Evolutionary conservation across 2,113 vertebrate genomes (phyloP).

Genomic region (Microcebus lehilahytsara): DNA sequence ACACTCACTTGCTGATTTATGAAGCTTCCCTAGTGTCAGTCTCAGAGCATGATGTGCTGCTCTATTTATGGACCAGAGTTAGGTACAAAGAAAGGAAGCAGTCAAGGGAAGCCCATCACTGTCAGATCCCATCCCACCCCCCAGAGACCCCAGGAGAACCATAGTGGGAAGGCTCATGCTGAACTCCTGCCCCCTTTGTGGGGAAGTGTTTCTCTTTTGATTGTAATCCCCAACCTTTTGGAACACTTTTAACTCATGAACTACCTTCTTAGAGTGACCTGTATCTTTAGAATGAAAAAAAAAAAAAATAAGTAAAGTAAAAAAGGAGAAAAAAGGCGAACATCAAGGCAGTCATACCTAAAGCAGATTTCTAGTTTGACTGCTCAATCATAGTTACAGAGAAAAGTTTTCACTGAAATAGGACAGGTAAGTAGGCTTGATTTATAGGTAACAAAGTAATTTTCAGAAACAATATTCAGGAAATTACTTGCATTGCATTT

Average conservation of each 20-base stretch:
- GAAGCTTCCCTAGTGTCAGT: slow-evolving; percentile 57
- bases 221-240: slow-evolving; percentile 1
- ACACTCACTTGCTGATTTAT: slow-evolving; percentile 64
- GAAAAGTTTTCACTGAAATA: background rate
- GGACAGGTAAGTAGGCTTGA: background rate
- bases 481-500: background rate
- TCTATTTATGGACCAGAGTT: slow-evolving; percentile 39
- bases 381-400: background rate
- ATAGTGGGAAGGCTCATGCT: background rate
- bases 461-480: background rate
- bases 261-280: slow-evolving; percentile 39
- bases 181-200: background rate
- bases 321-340: background rate
- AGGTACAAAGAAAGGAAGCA: slow-evolving; percentile 62
- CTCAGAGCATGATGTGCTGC: slow-evolving; percentile 31
- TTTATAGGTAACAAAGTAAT: background rate
- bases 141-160: background rate
- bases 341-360: slow-evolving; percentile 16
- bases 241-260: slow-evolving; percentile 37
- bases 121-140: slow-evolving; percentile 21
- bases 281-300: slow-evolving; percentile 22
- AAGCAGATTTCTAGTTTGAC: background rate
- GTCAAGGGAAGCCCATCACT: slow-evolving; percentile 15
- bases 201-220: background rate
- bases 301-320: background rate